Evolutionary conservation across 1,140 invertebrate genomes (phyloP).

Genomic region (Octopus sinensis): DNA sequence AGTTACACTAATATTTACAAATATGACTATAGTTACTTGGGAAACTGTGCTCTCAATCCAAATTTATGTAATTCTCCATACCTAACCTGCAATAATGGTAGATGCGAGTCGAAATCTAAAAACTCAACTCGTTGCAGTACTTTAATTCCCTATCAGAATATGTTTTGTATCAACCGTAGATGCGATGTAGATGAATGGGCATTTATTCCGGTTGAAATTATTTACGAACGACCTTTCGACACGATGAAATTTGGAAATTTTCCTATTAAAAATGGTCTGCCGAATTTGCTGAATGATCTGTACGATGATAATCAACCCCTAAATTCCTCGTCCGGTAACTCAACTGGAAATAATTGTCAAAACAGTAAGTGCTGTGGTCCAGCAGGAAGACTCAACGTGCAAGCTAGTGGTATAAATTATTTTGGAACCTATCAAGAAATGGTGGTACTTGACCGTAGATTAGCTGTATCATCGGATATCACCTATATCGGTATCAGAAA

Average conservation of each 20-base stretch:
- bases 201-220: not conserved
- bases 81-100: not conserved
- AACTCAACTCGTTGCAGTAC: not conserved
- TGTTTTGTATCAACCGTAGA: not conserved
- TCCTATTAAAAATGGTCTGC: not conserved
- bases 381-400: not conserved
- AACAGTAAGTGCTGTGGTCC: not conserved
- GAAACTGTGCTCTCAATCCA: not conserved
- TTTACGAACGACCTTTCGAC: not conserved
- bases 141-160: constrained; percentile 6
- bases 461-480: not conserved
- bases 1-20: not conserved
- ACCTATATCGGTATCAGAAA: constrained; percentile 1
- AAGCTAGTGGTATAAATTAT: constrained; percentile 9
- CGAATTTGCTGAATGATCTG: not conserved
- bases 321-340: not conserved
- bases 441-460: not conserved
- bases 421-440: constrained; percentile 7
- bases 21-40: not conserved
- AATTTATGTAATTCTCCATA: not conserved
- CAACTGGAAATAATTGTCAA: not conserved
- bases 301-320: not conserved
- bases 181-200: constrained; percentile 8
- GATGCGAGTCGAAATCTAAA: not conserved
- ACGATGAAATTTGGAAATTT: not conserved